phyloP scores from a whole-genome alignment of 1,140 invertebrate species.

The Dreissena rostriformis region DNA sequence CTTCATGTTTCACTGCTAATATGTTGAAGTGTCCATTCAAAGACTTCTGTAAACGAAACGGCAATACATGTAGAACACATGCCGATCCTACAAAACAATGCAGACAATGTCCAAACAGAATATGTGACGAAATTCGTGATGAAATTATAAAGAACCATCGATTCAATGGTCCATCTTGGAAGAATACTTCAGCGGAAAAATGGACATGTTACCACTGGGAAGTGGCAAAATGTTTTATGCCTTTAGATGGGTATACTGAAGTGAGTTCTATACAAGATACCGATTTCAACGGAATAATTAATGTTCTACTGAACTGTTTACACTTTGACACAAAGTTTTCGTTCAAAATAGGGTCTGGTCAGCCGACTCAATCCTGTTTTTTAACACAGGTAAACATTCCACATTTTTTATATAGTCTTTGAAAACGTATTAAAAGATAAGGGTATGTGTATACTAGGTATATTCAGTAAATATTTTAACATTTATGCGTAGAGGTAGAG shows the following conservation, averaged over 20 bases:
- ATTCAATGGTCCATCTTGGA: neutral
- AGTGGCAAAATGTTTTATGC: neutral
- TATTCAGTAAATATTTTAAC: neutral
- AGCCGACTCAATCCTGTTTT: neutral
- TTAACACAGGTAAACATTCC: neutral
- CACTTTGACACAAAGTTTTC: neutral
- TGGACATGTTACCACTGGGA: neutral
- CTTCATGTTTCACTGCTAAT: constrained; percentile 6
- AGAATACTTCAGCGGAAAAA: neutral
- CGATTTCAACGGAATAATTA: neutral
- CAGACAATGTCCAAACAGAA: neutral
- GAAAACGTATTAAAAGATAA: neutral
- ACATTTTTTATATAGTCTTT: neutral
- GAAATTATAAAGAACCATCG: neutral
- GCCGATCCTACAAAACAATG: neutral
- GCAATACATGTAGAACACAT: neutral
- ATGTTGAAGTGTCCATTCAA: neutral
- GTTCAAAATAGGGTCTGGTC: neutral
- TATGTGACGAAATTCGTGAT: constrained; percentile 21
- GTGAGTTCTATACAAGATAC: neutral
- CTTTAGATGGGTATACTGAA: neutral
- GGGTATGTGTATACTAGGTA: neutral
- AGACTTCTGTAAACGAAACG: neutral
- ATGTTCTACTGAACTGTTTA: neutral
- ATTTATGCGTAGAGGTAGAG: neutral